Evolutionary conservation across 2,113 vertebrate genomes (phyloP).

Genomic region (Heterotilapia buettikoferi): DNA sequence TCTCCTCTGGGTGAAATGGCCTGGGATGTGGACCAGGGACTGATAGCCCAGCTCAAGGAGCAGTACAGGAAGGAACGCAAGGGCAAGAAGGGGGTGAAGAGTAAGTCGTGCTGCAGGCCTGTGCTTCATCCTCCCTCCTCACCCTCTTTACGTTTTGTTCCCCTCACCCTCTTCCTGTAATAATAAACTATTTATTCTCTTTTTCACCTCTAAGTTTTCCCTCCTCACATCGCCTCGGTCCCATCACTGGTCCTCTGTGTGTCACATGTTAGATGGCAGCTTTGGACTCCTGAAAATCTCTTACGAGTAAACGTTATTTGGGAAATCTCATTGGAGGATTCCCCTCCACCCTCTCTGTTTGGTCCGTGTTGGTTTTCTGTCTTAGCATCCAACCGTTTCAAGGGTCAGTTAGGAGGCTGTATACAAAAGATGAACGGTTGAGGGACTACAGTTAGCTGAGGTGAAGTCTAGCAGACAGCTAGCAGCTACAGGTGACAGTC

Average conservation of each 20-base stretch:
- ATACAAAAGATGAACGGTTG: neutral
- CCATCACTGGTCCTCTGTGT: neutral
- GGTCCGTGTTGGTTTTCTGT: neutral
- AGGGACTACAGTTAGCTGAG: neutral
- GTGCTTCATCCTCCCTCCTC: conserved; percentile 32
- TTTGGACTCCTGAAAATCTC: no score
- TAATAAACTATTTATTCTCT: neutral
- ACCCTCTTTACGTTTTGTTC: neutral
- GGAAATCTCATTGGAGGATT: neutral
- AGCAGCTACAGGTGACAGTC: neutral
- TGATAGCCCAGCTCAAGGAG: conserved; percentile 98
- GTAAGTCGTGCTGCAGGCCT: conserved; percentile 81
- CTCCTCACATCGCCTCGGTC: neutral
- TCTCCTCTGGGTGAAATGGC: conserved; percentile 77
- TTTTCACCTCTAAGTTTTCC: neutral
- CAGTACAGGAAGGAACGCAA: conserved; percentile 99
- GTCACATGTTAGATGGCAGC: accelerated
- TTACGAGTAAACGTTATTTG: no score
- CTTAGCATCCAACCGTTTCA: neutral
- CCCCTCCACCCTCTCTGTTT: neutral
- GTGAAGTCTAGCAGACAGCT: neutral
- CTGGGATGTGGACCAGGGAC: conserved; percentile 97
- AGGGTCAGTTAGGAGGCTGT: neutral
- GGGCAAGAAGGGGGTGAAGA: conserved; percentile 97
- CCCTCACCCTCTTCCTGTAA: neutral